phyloP scores from a whole-genome alignment of 1,140 invertebrate genomes.

The Eubasilissa regina region DNA sequence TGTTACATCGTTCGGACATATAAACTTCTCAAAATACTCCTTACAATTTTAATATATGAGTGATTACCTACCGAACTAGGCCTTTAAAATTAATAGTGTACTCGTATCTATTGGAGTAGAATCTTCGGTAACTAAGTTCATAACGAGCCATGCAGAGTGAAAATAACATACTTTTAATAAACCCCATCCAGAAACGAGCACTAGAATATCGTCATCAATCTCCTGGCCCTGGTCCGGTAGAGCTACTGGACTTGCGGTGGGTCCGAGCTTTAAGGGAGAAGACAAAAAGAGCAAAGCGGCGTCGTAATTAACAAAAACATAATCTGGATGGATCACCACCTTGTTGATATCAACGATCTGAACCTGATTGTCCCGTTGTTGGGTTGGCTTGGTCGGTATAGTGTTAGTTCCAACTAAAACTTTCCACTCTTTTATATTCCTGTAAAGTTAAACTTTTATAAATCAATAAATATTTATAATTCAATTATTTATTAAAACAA shows the following conservation, averaged over 20 bases:
- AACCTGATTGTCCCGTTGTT: slow-evolving; percentile 13
- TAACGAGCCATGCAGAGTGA: no score
- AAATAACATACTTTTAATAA: background rate
- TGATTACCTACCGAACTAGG: no score
- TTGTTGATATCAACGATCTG: slow-evolving; percentile 13
- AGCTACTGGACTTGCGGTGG: background rate
- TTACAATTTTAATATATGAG: no score
- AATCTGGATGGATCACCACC: background rate
- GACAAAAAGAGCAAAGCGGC: background rate
- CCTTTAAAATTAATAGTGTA: no score
- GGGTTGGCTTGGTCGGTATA: background rate
- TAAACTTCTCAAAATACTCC: no score
- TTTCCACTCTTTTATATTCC: no score
- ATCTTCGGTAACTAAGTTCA: no score
- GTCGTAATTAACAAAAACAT: slow-evolving; percentile 6
- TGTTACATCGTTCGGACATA: no score
- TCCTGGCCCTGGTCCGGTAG: background rate
- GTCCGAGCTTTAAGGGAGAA: background rate
- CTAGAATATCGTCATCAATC: background rate
- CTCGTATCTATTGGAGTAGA: no score
- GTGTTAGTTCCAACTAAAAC: background rate
- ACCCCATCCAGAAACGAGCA: slow-evolving; percentile 2
- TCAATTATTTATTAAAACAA: no score
- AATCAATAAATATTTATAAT: no score
- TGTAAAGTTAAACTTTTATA: no score